Base-by-base conservation (phyloP, 2,113 vertebrate species). In the Scomber scombrus region DNA sequence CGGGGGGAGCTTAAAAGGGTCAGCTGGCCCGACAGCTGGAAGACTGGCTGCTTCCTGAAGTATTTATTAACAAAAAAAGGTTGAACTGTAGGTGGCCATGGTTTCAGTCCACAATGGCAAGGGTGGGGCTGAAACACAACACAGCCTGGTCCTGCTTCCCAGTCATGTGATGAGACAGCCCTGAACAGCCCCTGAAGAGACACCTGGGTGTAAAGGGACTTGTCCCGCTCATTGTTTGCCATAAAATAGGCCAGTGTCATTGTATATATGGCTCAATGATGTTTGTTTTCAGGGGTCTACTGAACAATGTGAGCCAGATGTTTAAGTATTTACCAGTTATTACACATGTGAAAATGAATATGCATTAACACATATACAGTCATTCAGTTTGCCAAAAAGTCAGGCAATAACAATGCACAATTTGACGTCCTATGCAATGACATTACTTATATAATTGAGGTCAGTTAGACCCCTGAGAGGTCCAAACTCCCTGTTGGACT, bases 71-170 rank as follows among this genome's bases (percentile, higher is more conserved):
- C 54, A 74, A 68, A 71, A 65, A 69, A 51, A 49, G 16, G 26
- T 47, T 67, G 26, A 68, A 80, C 67, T 29, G 40, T 18, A 31
- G 26, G 57, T 52, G 80, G 62, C 65, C 77, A 75, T 78, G 73
- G 86, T 64, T 81, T 69, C 67, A 51, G 26, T 75, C 31, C 64
- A 88, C 85, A 91, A 87, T 83, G 58, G 52, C 7, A 14, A 66
- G 85, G 85, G 87, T 75, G 86, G 16, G 62, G 84, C 76, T 85
- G 85, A 79, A 90, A 91, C 71, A 50, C 74, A 62, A 85, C 50
- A 78, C 86, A 72, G 74, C 65, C 67, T 47, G 23, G 47, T 2
- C 73, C 21, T 46, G 29, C 67, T 51, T 40, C 18, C 63, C 61
- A 58, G 75, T 50, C 63, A 62, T 2, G 31, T 74, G 77, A 71